Evolutionary conservation across 2,113 vertebrate species (phyloP).

Genomic region (Pimephales promelas): DNA sequence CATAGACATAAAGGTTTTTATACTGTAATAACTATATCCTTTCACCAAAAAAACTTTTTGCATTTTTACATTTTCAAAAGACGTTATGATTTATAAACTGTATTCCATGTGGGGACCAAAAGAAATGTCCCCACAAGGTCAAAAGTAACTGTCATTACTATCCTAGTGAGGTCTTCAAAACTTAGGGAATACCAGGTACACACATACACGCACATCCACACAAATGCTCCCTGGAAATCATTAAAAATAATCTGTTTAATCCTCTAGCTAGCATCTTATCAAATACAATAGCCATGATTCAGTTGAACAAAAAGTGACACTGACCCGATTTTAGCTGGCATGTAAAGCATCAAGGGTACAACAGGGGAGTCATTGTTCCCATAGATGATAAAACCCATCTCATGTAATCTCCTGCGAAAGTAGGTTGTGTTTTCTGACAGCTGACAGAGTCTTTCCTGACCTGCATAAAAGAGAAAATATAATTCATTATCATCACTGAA

Average conservation of each 20-base stretch:
- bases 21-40: too few species aligned
- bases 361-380: slow-evolving; percentile 95
- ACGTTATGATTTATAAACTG: too few species aligned
- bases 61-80: too few species aligned
- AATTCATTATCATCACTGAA: background rate
- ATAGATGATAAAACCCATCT: slow-evolving; percentile 96
- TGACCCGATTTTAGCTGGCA: slow-evolving; percentile 97
- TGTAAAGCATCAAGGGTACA: slow-evolving; percentile 96
- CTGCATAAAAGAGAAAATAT: slow-evolving; percentile 64
- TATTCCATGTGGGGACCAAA: too few species aligned
- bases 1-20: too few species aligned
- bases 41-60: too few species aligned
- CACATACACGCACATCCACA: too few species aligned
- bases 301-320: slow-evolving; percentile 33
- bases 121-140: too few species aligned
- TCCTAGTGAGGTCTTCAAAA: too few species aligned
- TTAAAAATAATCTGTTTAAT: background rate
- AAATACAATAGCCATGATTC: slow-evolving; percentile 3
- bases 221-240: background rate
- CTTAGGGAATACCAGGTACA: too few species aligned
- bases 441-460: slow-evolving; percentile 84
- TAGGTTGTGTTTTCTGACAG: slow-evolving; percentile 91
- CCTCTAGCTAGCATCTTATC: background rate
- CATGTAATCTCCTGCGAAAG: slow-evolving; percentile 87
- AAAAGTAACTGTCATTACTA: too few species aligned